Evolutionary conservation across 2,797 vertebrate species (phyloP).

Genomic region (Fringilla coelebs): DNA sequence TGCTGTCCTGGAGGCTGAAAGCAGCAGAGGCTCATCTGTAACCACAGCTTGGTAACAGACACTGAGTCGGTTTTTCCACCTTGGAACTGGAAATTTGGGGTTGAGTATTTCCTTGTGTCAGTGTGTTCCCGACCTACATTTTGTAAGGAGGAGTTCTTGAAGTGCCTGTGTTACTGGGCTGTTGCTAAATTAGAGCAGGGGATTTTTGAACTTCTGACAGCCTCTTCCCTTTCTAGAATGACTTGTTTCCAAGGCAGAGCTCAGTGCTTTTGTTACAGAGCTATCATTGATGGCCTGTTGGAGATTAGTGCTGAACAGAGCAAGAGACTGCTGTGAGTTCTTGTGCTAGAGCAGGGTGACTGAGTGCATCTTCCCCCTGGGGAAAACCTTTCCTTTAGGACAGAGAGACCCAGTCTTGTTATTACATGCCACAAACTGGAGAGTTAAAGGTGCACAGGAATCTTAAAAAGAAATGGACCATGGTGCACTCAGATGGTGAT

Average conservation of each 20-base stretch:
- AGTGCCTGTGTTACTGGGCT: background rate
- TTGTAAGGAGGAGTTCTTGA: background rate
- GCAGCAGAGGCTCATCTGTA: background rate
- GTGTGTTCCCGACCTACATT: background rate
- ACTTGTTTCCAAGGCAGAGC: background rate
- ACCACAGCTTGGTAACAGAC: background rate
- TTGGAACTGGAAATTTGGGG: background rate
- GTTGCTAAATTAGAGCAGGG: background rate
- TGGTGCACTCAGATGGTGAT: background rate
- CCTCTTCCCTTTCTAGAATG: background rate
- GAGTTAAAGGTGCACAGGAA: background rate
- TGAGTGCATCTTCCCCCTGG: background rate
- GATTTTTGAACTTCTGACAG: background rate
- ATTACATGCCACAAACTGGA: background rate
- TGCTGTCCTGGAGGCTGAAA: background rate
- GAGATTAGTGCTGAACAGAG: background rate
- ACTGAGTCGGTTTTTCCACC: fast-evolving
- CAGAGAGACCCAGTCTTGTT: background rate
- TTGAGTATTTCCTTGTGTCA: fast-evolving
- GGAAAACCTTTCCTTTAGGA: background rate
- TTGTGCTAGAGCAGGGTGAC: background rate
- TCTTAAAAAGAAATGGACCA: background rate
- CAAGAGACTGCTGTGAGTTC: background rate
- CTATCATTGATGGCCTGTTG: background rate
- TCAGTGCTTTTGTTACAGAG: background rate